Percentiles rank a stretch among this genome's conserved stretches.
These are phyloP conservation scores for Hozukius guyotensis DNA, from an alignment of 2,797 vertebrate genomes.

Conservation along the genomic window DNA sequence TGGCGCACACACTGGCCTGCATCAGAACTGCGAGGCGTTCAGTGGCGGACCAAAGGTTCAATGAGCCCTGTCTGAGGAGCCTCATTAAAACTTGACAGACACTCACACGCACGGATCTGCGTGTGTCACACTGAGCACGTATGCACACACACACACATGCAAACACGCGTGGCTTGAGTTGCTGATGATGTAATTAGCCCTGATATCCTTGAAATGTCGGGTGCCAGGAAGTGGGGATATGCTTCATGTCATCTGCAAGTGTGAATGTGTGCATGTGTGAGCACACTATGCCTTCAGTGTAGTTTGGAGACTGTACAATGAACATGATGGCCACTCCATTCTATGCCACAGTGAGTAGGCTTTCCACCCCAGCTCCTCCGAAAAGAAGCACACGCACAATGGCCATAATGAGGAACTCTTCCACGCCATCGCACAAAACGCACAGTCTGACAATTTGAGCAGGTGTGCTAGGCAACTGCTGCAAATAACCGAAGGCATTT, in stretches of 20 bases:
- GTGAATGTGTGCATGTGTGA: conserved; percentile 60
- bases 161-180: conserved; percentile 31
- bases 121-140: conserved; percentile 27
- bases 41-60: conserved; percentile 61
- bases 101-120: conserved; percentile 31
- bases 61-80: conserved; percentile 59
- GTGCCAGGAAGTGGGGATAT: conserved; percentile 65
- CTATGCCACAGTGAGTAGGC: conserved; percentile 63
- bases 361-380: conserved; percentile 80
- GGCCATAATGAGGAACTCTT: conserved; percentile 78
- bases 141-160: conserved; percentile 23
- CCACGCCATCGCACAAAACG: conserved; percentile 63
- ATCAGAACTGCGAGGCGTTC: conserved; percentile 55
- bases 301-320: conserved; percentile 61
- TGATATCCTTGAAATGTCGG: conserved; percentile 58
- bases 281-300: conserved; percentile 40
- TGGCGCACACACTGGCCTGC: conserved; percentile 30
- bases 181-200: conserved; percentile 74
- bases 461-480: conserved; percentile 70
- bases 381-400: conserved; percentile 77
- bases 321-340: conserved; percentile 54
- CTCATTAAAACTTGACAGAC: conserved; percentile 69
- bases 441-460: conserved; percentile 66
- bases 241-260: conserved; percentile 57
- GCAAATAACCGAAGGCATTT: conserved; percentile 56